These are phyloP conservation scores for Rhagoletis pomonella DNA, from an alignment of 1,140 invertebrate genomes.

Conservation along the genomic window DNA sequence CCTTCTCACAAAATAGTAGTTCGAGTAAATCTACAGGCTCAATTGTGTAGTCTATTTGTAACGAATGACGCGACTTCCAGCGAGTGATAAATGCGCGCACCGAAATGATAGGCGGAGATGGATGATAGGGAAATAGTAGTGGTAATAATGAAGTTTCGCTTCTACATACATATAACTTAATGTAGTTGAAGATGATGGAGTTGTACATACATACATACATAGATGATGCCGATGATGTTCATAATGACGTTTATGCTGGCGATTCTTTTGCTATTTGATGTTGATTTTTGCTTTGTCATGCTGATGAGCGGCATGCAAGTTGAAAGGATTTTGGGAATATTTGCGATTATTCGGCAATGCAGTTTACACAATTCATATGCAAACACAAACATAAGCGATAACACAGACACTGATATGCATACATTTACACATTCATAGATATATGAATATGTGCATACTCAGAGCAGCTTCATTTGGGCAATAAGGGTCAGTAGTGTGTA, in stretches of 20 bases:
- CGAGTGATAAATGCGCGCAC: slow-evolving; percentile 6
- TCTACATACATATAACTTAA: too few species aligned
- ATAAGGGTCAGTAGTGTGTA: not conserved
- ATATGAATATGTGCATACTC: not conserved
- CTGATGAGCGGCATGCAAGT: not conserved
- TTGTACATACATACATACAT: not conserved
- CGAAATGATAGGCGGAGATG: not conserved
- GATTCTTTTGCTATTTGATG: not conserved
- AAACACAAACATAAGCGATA: slow-evolving; percentile 26
- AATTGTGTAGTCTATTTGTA: not conserved
- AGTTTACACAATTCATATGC: slow-evolving; percentile 26
- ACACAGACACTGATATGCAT: not conserved
- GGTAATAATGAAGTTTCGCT: not conserved
- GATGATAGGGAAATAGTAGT: not conserved
- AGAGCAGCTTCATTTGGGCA: too few species aligned
- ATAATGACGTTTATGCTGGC: not conserved
- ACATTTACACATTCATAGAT: not conserved
- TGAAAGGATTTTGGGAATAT: slow-evolving; percentile 7
- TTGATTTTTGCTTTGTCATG: slow-evolving; percentile 19
- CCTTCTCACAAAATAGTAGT: not conserved
- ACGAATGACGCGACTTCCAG: not conserved
- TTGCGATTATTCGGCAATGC: slow-evolving; percentile 44
- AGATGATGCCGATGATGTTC: not conserved
- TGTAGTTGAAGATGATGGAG: not conserved
- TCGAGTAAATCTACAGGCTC: not conserved